Evolutionary conservation across 2,113 vertebrate species (phyloP).

Genomic region (Lanius collurio): DNA sequence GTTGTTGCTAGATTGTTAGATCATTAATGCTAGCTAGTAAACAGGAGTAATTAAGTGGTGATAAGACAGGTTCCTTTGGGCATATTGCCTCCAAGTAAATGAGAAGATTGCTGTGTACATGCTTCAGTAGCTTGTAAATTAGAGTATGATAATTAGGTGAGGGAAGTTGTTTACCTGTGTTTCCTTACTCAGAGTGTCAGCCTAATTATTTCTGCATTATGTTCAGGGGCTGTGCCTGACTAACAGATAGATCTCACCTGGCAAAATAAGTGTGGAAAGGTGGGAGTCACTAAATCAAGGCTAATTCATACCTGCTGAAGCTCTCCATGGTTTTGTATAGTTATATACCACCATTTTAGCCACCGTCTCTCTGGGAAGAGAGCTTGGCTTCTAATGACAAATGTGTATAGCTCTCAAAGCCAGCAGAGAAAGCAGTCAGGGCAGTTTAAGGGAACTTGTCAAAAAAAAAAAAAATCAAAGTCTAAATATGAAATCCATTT

Average conservation of each 20-base stretch:
- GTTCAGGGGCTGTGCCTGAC: not conserved
- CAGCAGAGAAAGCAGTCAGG: not conserved
- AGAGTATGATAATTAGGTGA: conserved; percentile 28
- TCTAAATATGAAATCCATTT: not conserved
- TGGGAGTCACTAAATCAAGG: not conserved
- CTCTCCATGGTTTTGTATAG: not conserved
- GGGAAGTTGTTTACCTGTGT: conserved; percentile 24
- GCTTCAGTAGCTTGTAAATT: conserved; percentile 51
- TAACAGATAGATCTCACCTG: not conserved
- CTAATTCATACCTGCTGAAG: not conserved
- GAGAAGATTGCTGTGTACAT: conserved; percentile 15
- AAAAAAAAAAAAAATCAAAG: not conserved
- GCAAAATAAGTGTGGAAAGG: not conserved
- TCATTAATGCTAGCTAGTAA: conserved; percentile 51
- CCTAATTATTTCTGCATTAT: not conserved
- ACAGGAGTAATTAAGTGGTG: conserved; percentile 62
- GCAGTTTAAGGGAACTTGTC: not conserved
- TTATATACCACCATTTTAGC: not conserved
- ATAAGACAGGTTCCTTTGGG: conserved; percentile 51
- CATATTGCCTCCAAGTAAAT: conserved; percentile 45
- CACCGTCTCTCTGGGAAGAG: not conserved
- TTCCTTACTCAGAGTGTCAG: not conserved
- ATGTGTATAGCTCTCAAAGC: not conserved
- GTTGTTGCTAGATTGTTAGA: conserved; percentile 20
- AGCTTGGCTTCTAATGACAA: not conserved